Base-by-base conservation (phyloP, 2,888 invertebrate species). In the Synanthedon tipuliformis region DNA sequence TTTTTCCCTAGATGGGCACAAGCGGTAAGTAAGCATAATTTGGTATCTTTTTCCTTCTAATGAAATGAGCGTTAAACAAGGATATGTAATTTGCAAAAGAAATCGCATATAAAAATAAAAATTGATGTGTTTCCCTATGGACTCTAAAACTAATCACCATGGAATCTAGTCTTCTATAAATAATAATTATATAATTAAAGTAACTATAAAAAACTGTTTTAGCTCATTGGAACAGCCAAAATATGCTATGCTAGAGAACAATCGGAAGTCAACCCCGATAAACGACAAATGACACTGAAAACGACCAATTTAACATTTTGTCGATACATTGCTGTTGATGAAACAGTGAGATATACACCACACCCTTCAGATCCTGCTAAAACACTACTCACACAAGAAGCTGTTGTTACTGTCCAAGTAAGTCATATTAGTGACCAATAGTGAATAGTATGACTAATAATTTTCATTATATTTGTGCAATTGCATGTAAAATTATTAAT, bases 201-300 rank as follows among this genome's bases (percentile, higher is more conserved):
- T n/a, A n/a, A n/a, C n/a, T n/a, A n/a, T n/a, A n/a, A n/a, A n/a
- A 34, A 34, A 34, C 34, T 34, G 34, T 34, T 34, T 34, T 85
- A 96, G 96, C 81, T 98, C 57, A 94, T 98, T 69, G 98, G 98
- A 54, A 91, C 94, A 60, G 94, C 96, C 53, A 95, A 94, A 77
- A 92, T 95, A 56, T 96, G 96, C 79, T 97, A 96, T 83, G 98
- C 96, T 53, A 96, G 96, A 80, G 99, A 99, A 89, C 92, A 93
- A 71, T 98, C 98, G 15, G 93, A 94, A 74, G 97, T 99, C 40
- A 94, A 99, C 77, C 95, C 97, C 3, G 80, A 79, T 52, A 89
- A 90, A 53, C 92, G 94, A 73, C 90, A 92, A 61, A 97, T 99
- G 96, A 92, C 93, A 40, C 83, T 99, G 53, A 93, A 94, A 78